Evolutionary conservation across 2,888 invertebrate species (phyloP).

Genomic region (Hydriomena furcata): DNA sequence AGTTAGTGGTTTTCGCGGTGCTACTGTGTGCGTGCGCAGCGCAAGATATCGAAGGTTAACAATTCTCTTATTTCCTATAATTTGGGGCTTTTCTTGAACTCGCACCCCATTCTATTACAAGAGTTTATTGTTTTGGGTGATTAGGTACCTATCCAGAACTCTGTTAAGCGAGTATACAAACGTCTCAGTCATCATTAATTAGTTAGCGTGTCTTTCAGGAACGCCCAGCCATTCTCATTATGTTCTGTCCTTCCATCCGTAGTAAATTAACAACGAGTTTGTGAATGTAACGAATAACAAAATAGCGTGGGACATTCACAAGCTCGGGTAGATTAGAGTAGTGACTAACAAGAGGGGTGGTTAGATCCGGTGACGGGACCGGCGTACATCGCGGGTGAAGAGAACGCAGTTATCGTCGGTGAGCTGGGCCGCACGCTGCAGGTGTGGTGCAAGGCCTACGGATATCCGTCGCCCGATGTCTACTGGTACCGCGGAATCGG

Average conservation of each 20-base stretch:
- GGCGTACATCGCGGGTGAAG: conserved; percentile 87
- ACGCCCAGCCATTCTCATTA: conserved; percentile 47
- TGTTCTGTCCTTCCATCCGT: conserved; percentile 39
- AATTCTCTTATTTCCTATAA: conserved; percentile 40
- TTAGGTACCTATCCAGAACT: not conserved
- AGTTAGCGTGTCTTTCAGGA: conserved; percentile 32
- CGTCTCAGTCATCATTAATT: conserved; percentile 5
- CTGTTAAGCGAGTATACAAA: not conserved
- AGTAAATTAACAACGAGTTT: conserved; percentile 54
- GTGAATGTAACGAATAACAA: conserved; percentile 47
- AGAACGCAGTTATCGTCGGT: conserved; percentile 86
- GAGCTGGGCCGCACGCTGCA: conserved; percentile 87
- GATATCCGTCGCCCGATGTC: conserved; percentile 90
- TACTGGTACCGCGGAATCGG: conserved; percentile 93
- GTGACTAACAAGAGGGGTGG: conserved; percentile 53
- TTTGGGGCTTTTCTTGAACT: conserved; percentile 47
- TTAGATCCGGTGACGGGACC: conserved; percentile 83
- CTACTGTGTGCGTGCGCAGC: conserved; percentile 52
- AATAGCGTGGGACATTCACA: conserved; percentile 41
- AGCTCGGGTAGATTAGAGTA: conserved; percentile 41
- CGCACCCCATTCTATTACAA: not conserved
- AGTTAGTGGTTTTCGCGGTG: conserved; percentile 47
- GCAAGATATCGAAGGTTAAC: conserved; percentile 50
- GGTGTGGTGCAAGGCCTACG: conserved; percentile 92
- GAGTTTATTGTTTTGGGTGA: conserved; percentile 1